Base-by-base conservation (phyloP, 2,113 vertebrate species). In the Coracopsis vasa region DNA sequence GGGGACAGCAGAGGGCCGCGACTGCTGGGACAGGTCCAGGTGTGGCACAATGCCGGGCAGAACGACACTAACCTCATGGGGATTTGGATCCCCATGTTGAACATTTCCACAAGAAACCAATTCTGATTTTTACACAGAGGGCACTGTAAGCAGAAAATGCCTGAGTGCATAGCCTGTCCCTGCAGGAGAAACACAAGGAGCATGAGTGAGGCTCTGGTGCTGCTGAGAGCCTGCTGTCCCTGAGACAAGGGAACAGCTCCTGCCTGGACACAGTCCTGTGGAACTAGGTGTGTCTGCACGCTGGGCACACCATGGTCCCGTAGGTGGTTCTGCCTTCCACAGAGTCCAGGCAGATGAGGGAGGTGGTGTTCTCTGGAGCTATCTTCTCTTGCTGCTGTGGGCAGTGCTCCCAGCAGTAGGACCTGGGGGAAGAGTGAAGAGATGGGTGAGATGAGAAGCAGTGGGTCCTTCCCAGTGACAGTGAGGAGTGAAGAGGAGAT, bases 371-470 rank as follows among this genome's bases (percentile, higher is more conserved):
- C n/a, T 29, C 33, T 0, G 44, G 48, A 37, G 7, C 16, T 0
- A 24, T 50, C 50, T 45, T 15, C 44, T 53, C 44, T 27, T 9
- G 8, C 64, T 88, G 72, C 58, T 53, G 11, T 4, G 82, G 86
- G 39, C 82, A 10, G 41, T 96, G 82, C 61, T 92, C 45, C 79
- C 74, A 73, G 82, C 91, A 96, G 53, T 81, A 90, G 29, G 69
- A 65, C n/a, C 73, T 95, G 89, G 11, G 16, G 13, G 11, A 9
- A 29, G 18, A 28, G 9, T 24, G 21, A 18, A 41, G 24, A 35
- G 47, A 16, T 5, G 35, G 5, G 14, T 0, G 20, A 50, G 41
- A 7, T 4, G 13, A 10, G 13, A 37, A 23, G 42, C 3, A 5
- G 9, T 4, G 24, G 11, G 4, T 25, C 44, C 16, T 61, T 41